Evolutionary conservation across 1,140 invertebrate species (phyloP), one percentile per base, ranked within the genome.

Genomic region (Drosophila nigrodunni): DNA sequence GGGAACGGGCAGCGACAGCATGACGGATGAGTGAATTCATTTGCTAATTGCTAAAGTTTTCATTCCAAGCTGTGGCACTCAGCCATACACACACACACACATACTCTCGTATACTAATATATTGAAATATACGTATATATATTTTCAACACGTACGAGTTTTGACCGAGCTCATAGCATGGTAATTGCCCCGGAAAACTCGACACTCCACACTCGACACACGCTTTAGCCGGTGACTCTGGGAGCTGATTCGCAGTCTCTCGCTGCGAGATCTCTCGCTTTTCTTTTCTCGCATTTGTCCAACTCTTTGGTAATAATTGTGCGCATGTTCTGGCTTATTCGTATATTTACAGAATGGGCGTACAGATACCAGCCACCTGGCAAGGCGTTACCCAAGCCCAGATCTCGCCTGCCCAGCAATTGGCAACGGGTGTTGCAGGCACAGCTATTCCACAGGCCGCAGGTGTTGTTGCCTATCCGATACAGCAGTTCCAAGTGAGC

Each of bases 401-500:
- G 79, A 92, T 94, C 64, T 94, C 94, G 44, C 93, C 91, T 58
- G 94, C 94, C 41, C 94, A 94, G 90, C 93, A 94, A 74, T 90
- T 94, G 80, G 93, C 94, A 67, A 93, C 94, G 76, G 94, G 94
- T 49, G 93, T 93, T 46, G 92, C 93, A 39, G 94, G 94, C 55
- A 85, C 91, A 18, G 93, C 94, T 37, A 90, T 95, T 46, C 95
- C 95, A 74, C 95, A 95, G 85, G 92, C 94, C 39, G 94, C 94
- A 64, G 95, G 95, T 82, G 95, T 96, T 93, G 95, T 96, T 92
- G 95, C 96, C 93, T 96, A 96, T 93, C 96, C 96, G 37, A 96
- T 97, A 93, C 96, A 97, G 93, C 96, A 97, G 93, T 97, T 97
- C 93, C 96, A 97, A 94, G 96, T 96, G 93, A 93, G 92, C 89